Evolutionary conservation across 2,797 vertebrate species (phyloP), one percentile per base, ranked within the genome.

Genomic region (Heliangelus exortis): DNA sequence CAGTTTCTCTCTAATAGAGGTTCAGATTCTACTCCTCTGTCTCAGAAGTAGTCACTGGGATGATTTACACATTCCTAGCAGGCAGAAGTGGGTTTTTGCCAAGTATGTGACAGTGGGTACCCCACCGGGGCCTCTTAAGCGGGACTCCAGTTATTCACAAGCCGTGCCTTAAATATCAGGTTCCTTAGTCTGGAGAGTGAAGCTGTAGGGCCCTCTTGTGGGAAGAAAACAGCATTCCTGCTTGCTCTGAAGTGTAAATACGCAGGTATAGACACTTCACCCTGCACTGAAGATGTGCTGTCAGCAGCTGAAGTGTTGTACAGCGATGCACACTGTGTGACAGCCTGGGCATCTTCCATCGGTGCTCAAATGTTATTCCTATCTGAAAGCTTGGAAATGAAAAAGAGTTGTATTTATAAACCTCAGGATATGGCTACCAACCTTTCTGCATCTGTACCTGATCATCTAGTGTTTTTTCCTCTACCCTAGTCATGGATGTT

Each of bases 141-240:
- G 17, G 51, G 36, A n/a, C 33, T 9, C 19, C 13, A 7, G 39
- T 6, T 34, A 3, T 0, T 26, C 63, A 3, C 9, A 50, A 34
- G 4, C 20, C 18, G 7, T 15, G 7, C 15, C 17, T 21, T 5
- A 17, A 63, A 2, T 12, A 31, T 1, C 26, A 1, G 25, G 8
- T 0, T 17, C 59, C 58, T 12, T 2, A 8, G 8, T 4, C 15
- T 48, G 50, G 77, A 94, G 57, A 71, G 54, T 58, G n/a, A 83
- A 58, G 80, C 63, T 95, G 41, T 7, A 77, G 77, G 31, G 92
- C 95, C 96, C 92, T 96, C 96, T 93, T 54, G 93, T 89, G 96
- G 95, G 80, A 15, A 29, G 45, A 47, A 54, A 51, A 2, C 15
- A 41, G 50, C 65, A 77, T 21, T 51, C 26, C 62, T 39, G 31